Conservation (phyloP, 2,113 vertebrate genomes). For the Syngnathus scovelli region DNA sequence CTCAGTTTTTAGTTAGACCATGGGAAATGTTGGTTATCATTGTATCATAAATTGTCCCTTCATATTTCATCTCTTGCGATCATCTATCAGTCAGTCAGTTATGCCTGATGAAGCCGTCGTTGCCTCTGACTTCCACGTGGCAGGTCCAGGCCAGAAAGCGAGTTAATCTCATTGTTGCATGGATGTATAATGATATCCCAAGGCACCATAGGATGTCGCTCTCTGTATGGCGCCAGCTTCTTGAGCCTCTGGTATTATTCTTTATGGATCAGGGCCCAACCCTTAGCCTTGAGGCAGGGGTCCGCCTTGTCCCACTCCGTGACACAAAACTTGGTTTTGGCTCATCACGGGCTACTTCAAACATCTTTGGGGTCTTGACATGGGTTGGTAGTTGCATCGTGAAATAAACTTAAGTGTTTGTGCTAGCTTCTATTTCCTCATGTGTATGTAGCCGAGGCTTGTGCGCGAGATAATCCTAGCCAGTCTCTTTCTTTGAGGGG, state of each 20-base stretch:
- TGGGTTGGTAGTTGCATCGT: slow-evolving; percentile 76
- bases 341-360: slow-evolving; percentile 69
- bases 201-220: slow-evolving; percentile 67
- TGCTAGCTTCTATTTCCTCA: slow-evolving; percentile 52
- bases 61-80: slow-evolving; percentile 15
- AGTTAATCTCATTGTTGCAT: slow-evolving; percentile 72
- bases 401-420: slow-evolving; percentile 51
- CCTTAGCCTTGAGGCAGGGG: slow-evolving; percentile 65
- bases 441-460: slow-evolving; percentile 47
- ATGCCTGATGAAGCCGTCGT: slow-evolving; percentile 69
- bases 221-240: slow-evolving; percentile 66
- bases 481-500: slow-evolving; percentile 90
- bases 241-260: slow-evolving; percentile 44
- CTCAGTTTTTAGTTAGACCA: not conserved
- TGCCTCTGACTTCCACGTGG: slow-evolving; percentile 40
- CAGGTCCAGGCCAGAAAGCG: slow-evolving; percentile 50
- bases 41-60: not conserved
- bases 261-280: slow-evolving; percentile 63
- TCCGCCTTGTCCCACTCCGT: slow-evolving; percentile 76
- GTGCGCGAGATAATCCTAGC: slow-evolving; percentile 85
- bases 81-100: slow-evolving; percentile 29
- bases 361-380: slow-evolving; percentile 47
- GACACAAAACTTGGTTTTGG: slow-evolving; percentile 84
- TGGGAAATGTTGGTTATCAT: not conserved
- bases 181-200: slow-evolving; percentile 75